Evolutionary conservation across 2,888 invertebrate genomes (phyloP).

Genomic region (Xylota segnis): DNA sequence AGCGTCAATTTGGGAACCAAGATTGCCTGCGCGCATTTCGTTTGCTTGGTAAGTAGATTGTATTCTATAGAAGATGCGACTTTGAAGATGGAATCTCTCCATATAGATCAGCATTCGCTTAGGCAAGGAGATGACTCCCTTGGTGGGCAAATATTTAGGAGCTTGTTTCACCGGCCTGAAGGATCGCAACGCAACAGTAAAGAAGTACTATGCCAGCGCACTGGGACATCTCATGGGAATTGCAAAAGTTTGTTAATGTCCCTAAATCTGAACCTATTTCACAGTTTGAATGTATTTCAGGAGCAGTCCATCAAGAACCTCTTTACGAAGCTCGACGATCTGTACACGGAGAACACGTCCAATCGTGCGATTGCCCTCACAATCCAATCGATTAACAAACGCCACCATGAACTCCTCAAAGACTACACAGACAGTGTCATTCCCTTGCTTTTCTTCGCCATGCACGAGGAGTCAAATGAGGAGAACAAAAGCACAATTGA

Average conservation of each 20-base stretch:
- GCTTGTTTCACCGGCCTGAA: conserved; percentile 89
- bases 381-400: conserved; percentile 92
- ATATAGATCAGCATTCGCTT: conserved; percentile 85
- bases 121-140: conserved; percentile 86
- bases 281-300: conserved; percentile 75
- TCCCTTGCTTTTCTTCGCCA: conserved; percentile 95
- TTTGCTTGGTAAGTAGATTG: conserved; percentile 87
- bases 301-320: conserved; percentile 86
- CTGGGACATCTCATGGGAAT: conserved; percentile 93
- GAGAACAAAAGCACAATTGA: conserved; percentile 87
- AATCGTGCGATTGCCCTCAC: conserved; percentile 90
- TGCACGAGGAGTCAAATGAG: conserved; percentile 92
- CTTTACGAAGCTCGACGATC: conserved; percentile 86
- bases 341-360: conserved; percentile 89
- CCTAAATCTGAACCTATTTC: conserved; percentile 46
- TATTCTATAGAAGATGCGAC: conserved; percentile 53
- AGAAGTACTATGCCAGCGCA: conserved; percentile 93
- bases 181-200: conserved; percentile 92
- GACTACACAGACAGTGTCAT: conserved; percentile 90
- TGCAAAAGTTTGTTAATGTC: conserved; percentile 88
- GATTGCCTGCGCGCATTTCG: conserved; percentile 92
- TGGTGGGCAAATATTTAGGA: conserved; percentile 87
- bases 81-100: not conserved
- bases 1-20: conserved; percentile 94
- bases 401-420: conserved; percentile 93